Conservation (phyloP, 2,797 vertebrate genomes). For the Falco rusticolus region DNA sequence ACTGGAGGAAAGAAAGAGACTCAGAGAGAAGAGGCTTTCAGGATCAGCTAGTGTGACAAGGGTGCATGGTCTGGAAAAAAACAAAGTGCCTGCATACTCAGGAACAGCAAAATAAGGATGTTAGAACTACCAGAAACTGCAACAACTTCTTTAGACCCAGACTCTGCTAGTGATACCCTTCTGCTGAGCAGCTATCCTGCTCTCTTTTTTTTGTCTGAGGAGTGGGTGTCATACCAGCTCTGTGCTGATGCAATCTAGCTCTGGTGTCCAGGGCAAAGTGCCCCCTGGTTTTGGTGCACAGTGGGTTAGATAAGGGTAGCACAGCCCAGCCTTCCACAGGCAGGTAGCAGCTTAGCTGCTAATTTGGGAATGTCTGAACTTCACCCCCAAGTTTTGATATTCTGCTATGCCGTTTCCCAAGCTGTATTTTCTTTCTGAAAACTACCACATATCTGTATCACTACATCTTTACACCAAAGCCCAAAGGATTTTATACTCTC, state of each 20-base stretch:
- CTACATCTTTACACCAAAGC: background rate
- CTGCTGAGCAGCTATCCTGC: background rate
- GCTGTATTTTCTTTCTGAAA: slow-evolving; percentile 20
- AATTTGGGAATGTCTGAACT: slow-evolving; percentile 5
- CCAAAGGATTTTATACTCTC: background rate
- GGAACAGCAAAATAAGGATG: background rate
- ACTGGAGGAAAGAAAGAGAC: background rate
- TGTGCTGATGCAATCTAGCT: background rate
- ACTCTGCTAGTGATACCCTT: background rate
- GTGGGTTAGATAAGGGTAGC: background rate
- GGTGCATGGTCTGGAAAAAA: background rate
- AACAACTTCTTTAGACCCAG: background rate
- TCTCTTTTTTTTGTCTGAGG: background rate
- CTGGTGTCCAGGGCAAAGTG: background rate
- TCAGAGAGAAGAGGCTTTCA: background rate
- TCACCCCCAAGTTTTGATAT: slow-evolving; percentile 1
- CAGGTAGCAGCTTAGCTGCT: background rate
- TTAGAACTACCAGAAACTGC: background rate
- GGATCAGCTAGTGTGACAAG: background rate
- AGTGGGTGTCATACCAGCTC: background rate
- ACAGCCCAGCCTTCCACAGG: background rate
- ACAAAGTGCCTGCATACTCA: background rate
- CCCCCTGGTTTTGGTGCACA: background rate
- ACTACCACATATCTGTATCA: background rate
- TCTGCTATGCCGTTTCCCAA: slow-evolving; percentile 14